Conservation (phyloP, 53 echinoderm and acorn worm species). For the Hippasteria phrygiana region DNA sequence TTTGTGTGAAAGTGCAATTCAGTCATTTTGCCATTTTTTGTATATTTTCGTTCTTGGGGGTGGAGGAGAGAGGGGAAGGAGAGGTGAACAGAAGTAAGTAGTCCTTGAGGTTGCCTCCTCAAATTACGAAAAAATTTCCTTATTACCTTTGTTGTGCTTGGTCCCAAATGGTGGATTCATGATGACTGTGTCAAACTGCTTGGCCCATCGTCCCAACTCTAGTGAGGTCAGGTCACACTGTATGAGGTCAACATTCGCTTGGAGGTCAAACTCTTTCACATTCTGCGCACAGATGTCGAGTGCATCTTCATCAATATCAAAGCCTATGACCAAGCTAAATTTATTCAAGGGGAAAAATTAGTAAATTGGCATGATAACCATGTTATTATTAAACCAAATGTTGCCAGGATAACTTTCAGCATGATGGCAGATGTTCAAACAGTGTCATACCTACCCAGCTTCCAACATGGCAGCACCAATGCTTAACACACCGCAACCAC, state of each 20-base stretch:
- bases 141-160: conserved; percentile 91
- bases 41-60: too few relatives aligned
- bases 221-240: conserved; percentile 77
- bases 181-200: conserved; percentile 92
- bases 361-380: background rate
- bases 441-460: conserved; percentile 82
- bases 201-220: conserved; percentile 69
- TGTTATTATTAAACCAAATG: too few relatives aligned
- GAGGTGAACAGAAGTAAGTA: too few relatives aligned
- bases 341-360: background rate
- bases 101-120: background rate
- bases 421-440: too few relatives aligned
- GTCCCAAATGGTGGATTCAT: conserved; percentile 99
- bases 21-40: too few relatives aligned
- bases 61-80: too few relatives aligned
- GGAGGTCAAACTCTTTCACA: conserved; percentile 88
- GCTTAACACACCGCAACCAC: conserved; percentile 94
- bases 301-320: conserved; percentile 93
- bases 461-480: conserved; percentile 91
- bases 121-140: background rate
- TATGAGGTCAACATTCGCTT: conserved; percentile 70
- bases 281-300: conserved; percentile 79
- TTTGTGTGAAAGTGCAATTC: too few relatives aligned
- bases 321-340: conserved; percentile 81
- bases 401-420: background rate